Evolutionary conservation across 1,140 invertebrate species (phyloP), one percentile per base, ranked within the genome.

Genomic region (Hestina assimilis): DNA sequence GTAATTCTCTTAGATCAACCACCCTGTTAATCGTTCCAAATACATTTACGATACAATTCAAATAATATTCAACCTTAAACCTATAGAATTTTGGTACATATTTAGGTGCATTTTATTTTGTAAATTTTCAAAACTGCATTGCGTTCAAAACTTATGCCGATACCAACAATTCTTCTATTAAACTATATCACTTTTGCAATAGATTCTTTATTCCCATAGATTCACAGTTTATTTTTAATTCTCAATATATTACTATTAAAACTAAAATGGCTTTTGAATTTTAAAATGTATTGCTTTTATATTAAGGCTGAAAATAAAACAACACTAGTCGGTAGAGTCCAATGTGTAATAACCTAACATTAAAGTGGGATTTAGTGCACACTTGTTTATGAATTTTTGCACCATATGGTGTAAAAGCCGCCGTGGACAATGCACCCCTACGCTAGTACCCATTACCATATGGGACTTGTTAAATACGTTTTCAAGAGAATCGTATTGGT

Each of bases 401-500:
- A 73, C 69, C 84, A 87, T 87, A 85, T 85, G 84, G 82, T 82
- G 69, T 84, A 84, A 85, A 84, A 84, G 79, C 82, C 67, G 68
- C 68, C 48, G 61, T 66, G 79, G 72, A 87, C 84, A 87, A 84
- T 85, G 61, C 67, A 68, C 84, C 83, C 82, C 67, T 69, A 85
- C 81, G 66, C 55, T 59, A 63, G 69, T 69, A 51, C 76, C 68
- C 63, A 83, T 83, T 79, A 81, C 74, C 82, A 84, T 87, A 85
- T 87, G 83, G 65, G 80, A 81, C 78, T 68, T 66, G 83, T 87
- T 87, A 87, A 87, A 84, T 74, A 69, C 69, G 54, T 70, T 83
- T 85, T 76, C 69, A 85, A 85, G 72, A 79, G 80, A 79, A 75
- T 77, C 63, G 79, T 83, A 86, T 84, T n/a, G 23, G 47, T 15